Percentiles rank a stretch among this genome's conserved stretches.
Evolutionary conservation across 2,797 vertebrate species (phyloP).

Genomic region (Sebastes hopkinsi): DNA sequence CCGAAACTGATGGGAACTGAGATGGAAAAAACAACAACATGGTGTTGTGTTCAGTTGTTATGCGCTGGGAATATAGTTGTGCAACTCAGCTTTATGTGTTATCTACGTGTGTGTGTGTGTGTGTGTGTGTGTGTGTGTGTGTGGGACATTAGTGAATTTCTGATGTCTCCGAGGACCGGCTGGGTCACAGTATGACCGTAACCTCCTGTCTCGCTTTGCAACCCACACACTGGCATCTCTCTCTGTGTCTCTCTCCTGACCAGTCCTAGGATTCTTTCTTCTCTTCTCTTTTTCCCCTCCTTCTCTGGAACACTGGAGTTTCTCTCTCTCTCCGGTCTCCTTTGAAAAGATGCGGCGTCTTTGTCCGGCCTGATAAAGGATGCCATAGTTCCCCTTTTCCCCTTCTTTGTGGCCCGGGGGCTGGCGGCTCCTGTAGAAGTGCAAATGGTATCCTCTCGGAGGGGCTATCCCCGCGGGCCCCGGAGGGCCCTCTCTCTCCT

Average conservation of each 20-base stretch:
- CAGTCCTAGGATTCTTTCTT: conserved; percentile 76
- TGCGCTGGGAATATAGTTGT: conserved; percentile 37
- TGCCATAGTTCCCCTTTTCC: conserved; percentile 82
- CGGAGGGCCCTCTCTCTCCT: conserved; percentile 77
- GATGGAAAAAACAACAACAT: conserved; percentile 13
- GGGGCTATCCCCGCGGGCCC: conserved; percentile 81
- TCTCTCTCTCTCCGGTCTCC: conserved; percentile 77
- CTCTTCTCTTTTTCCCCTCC: conserved; percentile 64
- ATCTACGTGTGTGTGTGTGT: conserved; percentile 33
- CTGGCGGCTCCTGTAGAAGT: conserved; percentile 86
- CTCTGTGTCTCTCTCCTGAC: conserved; percentile 74
- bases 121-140: conserved; percentile 37
- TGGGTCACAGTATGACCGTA: conserved; percentile 72
- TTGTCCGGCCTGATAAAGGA: conserved; percentile 85
- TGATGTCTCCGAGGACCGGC: conserved; percentile 70
- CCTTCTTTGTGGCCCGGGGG: conserved; percentile 81
- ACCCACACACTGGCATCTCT: conserved; percentile 80
- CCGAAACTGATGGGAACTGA: not conserved
- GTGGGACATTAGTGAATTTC: conserved; percentile 64
- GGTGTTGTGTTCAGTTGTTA: conserved; percentile 20
- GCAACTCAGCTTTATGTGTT: conserved; percentile 20
- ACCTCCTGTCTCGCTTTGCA: conserved; percentile 77
- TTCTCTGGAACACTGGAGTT: conserved; percentile 76
- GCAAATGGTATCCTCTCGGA: conserved; percentile 84
- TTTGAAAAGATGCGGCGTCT: conserved; percentile 86